Evolutionary conservation across 2,797 vertebrate genomes (phyloP), one percentile per base, ranked within the genome.

Genomic region (Spinus olivaceus): DNA sequence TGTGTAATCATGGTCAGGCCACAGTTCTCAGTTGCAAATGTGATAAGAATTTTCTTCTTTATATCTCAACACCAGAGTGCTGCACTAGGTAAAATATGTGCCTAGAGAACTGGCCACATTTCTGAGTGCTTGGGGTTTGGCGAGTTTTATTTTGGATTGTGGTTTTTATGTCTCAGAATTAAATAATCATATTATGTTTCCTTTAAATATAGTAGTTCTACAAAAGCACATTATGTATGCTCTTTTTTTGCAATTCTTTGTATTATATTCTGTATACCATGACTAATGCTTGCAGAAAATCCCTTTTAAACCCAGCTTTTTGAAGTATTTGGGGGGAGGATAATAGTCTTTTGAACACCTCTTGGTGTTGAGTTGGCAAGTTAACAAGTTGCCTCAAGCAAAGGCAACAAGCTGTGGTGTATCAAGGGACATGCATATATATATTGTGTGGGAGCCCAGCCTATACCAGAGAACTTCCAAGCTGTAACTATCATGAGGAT

Each of bases 301-400:
- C 35, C 86, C 80, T 79, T 69, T 74, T 86, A 90, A 74, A 88
- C 30, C 1, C n/a, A 47, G 46, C 2, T 92, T 95, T 92, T 72
- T 81, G 35, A 86, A 84, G 42, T 50, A 44, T 61, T 84, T 61
- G 42, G 12, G 4, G 30, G 28, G 10, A 44, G 64, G 32, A 37
- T 73, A 37, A 39, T 60, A 59, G 39, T 47, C 95, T 78, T 93
- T 85, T 84, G 60, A 91, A 93, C 41, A 89, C 33, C 51, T 91
- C 60, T 42, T 85, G 47, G 61, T 84, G 74, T 60, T 73, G 56
- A 81, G 56, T 22, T 92, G 81, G 81, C 67, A 66, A 94, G 44
- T 85, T 77, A 94, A 94, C 79, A 89, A 89, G 84, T 57, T 88
- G 81, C 91, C 89, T 89, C 39, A n/a, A 90, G 93, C 60, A 89